phyloP scores from a whole-genome alignment of 2,797 vertebrate genomes.

The Masticophis lateralis region DNA sequence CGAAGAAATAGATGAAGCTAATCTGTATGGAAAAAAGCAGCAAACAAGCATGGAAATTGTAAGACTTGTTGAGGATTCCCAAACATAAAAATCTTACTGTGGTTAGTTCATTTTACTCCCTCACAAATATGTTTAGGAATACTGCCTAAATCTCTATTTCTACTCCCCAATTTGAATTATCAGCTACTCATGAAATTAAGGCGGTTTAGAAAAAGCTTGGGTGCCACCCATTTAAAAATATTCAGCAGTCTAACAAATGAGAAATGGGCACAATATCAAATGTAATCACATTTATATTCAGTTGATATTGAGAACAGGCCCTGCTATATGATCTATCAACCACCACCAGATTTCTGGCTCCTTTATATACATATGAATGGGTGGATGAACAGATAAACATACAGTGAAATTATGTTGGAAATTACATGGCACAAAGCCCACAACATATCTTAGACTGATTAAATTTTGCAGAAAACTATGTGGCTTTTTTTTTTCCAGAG shows the following conservation, averaged over 20 bases:
- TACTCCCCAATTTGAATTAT: neutral
- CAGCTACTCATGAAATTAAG: conserved; percentile 36
- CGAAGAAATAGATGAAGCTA: neutral
- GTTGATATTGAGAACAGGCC: conserved; percentile 59
- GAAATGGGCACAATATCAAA: conserved; percentile 60
- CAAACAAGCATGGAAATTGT: neutral
- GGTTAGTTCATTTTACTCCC: neutral
- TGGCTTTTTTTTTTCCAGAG: conserved; percentile 5
- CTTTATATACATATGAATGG: conserved; percentile 58
- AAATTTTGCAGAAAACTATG: conserved; percentile 33
- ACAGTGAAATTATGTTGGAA: conserved; percentile 62
- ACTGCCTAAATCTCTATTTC: neutral
- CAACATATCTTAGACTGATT: conserved; percentile 49
- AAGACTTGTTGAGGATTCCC: neutral
- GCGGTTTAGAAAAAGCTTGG: conserved; percentile 28
- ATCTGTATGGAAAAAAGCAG: neutral
- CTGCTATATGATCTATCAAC: conserved; percentile 69
- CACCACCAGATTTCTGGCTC: conserved; percentile 62
- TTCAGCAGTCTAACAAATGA: conserved; percentile 63
- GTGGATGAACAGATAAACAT: conserved; percentile 55
- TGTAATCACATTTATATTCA: conserved; percentile 71
- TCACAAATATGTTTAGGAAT: neutral
- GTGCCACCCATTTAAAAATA: conserved; percentile 39
- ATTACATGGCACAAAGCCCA: conserved; percentile 48
- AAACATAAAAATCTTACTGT: neutral